Percentiles rank a stretch among this genome's conserved stretches.
These are phyloP conservation scores for Chrysodeixis includens DNA, from an alignment of 2,888 invertebrate genomes.

Conservation along the genomic window DNA sequence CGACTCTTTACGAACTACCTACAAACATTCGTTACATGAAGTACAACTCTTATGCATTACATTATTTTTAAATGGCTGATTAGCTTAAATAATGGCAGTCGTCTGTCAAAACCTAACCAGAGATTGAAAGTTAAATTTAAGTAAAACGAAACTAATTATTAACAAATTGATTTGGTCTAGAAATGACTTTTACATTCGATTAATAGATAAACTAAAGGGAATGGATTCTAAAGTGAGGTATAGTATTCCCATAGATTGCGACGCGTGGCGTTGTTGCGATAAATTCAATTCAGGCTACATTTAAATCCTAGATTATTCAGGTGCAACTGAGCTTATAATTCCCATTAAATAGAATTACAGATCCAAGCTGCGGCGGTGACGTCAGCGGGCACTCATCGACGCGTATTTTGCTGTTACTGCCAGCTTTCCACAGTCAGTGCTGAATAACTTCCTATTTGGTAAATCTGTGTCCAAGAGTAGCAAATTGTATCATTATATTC, in stretches of 20 bases:
- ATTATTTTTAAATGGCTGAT: neutral
- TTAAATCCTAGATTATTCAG: constrained; percentile 1
- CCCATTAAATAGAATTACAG: neutral
- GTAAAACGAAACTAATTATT: too few relatives aligned
- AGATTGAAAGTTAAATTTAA: too few relatives aligned
- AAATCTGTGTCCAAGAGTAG: neutral
- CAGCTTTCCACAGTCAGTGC: neutral
- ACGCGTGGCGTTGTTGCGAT: neutral
- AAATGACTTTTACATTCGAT: neutral
- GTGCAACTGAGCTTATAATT: neutral
- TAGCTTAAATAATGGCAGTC: neutral
- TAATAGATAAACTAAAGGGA: neutral
- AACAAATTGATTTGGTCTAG: too few relatives aligned
- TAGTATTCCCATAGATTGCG: neutral
- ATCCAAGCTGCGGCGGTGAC: neutral
- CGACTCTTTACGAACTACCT: neutral
- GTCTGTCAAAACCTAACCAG: constrained; percentile 4
- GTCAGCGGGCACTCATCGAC: constrained; percentile 3
- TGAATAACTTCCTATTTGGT: constrained; percentile 7
- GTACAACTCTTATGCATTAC: neutral
- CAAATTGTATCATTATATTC: neutral
- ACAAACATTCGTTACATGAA: neutral
- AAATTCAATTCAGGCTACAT: neutral
- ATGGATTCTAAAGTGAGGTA: neutral
- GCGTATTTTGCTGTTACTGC: neutral